These are phyloP conservation scores for Xestoiulus laeticollis DNA, from an alignment of 2,888 invertebrate species.

Conservation along the genomic window DNA sequence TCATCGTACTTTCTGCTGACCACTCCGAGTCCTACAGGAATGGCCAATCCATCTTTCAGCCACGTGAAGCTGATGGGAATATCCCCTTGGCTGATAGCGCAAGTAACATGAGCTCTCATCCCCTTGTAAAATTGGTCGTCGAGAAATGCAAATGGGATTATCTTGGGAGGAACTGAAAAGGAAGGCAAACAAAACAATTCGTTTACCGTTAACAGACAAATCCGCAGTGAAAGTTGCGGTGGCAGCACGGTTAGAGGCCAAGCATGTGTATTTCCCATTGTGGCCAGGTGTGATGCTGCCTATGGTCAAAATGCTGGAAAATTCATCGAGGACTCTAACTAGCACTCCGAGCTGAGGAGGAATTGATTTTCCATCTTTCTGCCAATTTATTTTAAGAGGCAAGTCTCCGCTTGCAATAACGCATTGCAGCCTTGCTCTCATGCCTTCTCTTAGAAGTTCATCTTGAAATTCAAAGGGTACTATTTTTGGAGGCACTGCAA, in stretches of 20 bases:
- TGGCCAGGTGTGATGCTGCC: conserved; percentile 78
- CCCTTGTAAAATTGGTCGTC: conserved; percentile 76
- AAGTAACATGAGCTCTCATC: conserved; percentile 77
- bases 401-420: conserved; percentile 83
- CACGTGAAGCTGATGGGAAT: conserved; percentile 79
- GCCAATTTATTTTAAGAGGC: conserved; percentile 81
- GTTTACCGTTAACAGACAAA: conserved; percentile 85
- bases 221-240: conserved; percentile 81
- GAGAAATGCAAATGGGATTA: conserved; percentile 79
- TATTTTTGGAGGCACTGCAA: conserved; percentile 57
- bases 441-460: too few relatives aligned
- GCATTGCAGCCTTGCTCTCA: conserved; percentile 71
- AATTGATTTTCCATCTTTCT: conserved; percentile 76
- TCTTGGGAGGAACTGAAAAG: conserved; percentile 77
- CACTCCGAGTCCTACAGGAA: too few relatives aligned
- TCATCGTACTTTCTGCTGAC: conserved; percentile 57
- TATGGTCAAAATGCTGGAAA: conserved; percentile 81
- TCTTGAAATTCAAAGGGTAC: too few relatives aligned
- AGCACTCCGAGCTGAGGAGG: conserved; percentile 62
- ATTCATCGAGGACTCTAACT: conserved; percentile 69
- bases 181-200: too few relatives aligned
- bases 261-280: conserved; percentile 80
- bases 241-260: conserved; percentile 80
- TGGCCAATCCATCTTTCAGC: conserved; percentile 67
- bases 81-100: conserved; percentile 80